Conservation (phyloP, 2,113 vertebrate species). For the Myrmecobius fasciatus region DNA sequence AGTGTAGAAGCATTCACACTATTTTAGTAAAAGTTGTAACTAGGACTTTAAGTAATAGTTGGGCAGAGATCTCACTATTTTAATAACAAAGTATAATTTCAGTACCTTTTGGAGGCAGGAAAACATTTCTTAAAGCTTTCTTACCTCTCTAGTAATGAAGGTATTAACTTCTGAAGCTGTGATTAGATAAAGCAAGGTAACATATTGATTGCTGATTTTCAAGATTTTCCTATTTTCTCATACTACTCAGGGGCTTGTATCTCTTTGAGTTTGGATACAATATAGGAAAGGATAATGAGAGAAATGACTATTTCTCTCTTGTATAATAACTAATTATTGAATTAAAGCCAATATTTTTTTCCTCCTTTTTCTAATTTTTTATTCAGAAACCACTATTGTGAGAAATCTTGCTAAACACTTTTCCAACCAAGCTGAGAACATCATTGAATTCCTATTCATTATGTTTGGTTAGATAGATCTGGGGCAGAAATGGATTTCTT, state of each 20-base stretch:
- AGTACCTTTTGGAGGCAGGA: constrained; percentile 6
- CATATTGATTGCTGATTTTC: not conserved
- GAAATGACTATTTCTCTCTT: not conserved
- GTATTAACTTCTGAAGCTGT: not conserved
- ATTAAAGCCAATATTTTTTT: not conserved
- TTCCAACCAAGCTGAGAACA: not conserved
- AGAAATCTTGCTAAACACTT: no score
- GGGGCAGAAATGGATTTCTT: not conserved
- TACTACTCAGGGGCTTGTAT: not conserved
- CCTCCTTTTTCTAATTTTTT: not conserved
- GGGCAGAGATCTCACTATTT: not conserved
- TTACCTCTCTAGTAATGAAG: not conserved
- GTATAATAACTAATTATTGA: not conserved
- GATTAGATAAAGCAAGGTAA: not conserved
- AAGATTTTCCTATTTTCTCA: not conserved
- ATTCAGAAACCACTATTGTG: not conserved
- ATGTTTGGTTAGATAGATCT: not conserved
- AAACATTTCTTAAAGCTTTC: not conserved
- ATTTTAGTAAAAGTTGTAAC: not conserved
- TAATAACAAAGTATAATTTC: constrained; percentile 1
- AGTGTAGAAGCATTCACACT: not conserved
- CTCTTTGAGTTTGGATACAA: not conserved
- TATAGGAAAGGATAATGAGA: not conserved
- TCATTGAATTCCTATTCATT: not conserved
- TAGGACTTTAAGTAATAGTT: constrained; percentile 19